Base-by-base conservation (phyloP, 2,797 vertebrate species). In the Labroides dimidiatus region DNA sequence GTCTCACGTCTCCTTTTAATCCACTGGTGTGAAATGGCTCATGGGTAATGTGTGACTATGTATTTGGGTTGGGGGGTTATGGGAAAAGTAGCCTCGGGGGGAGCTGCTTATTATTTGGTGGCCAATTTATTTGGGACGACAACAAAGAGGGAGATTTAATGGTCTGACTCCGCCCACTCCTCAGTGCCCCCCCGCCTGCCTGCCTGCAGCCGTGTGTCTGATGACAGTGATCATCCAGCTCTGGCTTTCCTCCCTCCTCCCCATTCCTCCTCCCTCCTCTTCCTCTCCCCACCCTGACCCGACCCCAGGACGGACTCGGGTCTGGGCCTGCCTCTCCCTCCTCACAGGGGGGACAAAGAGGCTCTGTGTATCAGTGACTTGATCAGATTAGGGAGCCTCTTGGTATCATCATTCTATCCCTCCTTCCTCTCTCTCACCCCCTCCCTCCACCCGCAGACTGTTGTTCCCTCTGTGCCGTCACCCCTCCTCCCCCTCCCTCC, bases 331-430 rank as follows among this genome's bases (percentile, higher is more conserved):
- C 44, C 11, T 45, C 60, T 14, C 14, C 13, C 6, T 4, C 45
- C 45, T 33, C 4, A 7, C 12, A 5, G 4, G 2, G 4, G 50
- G 43, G 83, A 86, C 87, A 89, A 84, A 79, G 80, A 57, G 62
- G 37, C 62, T 86, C 70, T 84, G 83, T 86, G 80, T 87, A 84
- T 90, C 78, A 75, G 42, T 67, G 62, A 77, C 78, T 86, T 75
- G 72, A 87, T 88, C 84, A 86, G 86, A 90, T 91, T 89, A 86
- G 73, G 69, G 66, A 72, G 69, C 69, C 77, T 80, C 77, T 79
- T 72, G 62, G 70, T 75, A 76, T 76, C 75, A 79, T 87, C 62
- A 76, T 76, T 77, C 69, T 62, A 66, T 65, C 75, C 75, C 50
- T 48, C 59, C 64, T 48, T 64, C 58, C 51, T n/a, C 24, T 5